These are phyloP conservation scores for Leptinotarsa tumamoca DNA, from an alignment of 2,888 invertebrate genomes.

Conservation along the genomic window DNA sequence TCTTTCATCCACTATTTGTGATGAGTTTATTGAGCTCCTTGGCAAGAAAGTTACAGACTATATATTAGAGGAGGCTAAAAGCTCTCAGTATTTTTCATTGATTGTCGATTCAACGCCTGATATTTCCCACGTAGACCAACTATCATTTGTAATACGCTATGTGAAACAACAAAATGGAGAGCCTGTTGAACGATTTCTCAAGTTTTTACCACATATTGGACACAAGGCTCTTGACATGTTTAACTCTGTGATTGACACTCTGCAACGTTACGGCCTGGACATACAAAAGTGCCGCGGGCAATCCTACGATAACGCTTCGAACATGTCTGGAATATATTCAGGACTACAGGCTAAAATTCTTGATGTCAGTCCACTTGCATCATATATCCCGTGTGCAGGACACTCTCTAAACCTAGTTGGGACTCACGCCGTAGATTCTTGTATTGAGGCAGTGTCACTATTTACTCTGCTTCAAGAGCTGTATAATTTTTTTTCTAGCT, in stretches of 20 bases:
- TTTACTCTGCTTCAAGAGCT: conserved; percentile 8
- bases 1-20: conserved; percentile 6
- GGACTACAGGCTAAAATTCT: conserved; percentile 6
- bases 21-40: conserved; percentile 1
- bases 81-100: neutral
- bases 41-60: neutral
- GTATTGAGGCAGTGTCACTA: conserved; percentile 8
- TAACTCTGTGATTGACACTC: conserved; percentile 3
- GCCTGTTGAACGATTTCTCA: neutral
- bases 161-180: conserved; percentile 1
- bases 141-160: conserved; percentile 8
- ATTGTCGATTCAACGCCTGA: neutral
- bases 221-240: conserved; percentile 6
- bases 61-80: neutral
- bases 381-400: conserved; percentile 5
- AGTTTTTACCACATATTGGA: neutral
- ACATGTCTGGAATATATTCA: neutral
- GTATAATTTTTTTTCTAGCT: conserved; percentile 6
- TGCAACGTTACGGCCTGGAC: conserved; percentile 7
- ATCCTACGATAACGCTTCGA: conserved; percentile 1
- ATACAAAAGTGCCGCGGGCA: conserved; percentile 8
- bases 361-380: conserved; percentile 8
- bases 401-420: conserved; percentile 10
- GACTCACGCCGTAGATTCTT: conserved; percentile 5
- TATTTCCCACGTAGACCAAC: conserved; percentile 1